These are phyloP conservation scores for Antrozous pallidus DNA, from an alignment of 2,797 vertebrate genomes.

Conservation along the genomic window DNA sequence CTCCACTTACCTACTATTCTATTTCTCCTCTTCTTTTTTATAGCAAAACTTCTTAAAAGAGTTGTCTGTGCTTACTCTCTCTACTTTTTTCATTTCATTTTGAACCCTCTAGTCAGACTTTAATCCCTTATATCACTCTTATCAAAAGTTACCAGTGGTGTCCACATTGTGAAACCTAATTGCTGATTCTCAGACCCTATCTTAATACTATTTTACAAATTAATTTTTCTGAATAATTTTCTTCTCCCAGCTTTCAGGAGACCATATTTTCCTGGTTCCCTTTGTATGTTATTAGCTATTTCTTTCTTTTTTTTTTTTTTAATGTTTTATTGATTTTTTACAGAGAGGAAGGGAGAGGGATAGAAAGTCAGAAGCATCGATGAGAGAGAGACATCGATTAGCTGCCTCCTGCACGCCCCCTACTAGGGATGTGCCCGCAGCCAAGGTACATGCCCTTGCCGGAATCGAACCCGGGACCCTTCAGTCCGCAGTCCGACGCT, in stretches of 20 bases:
- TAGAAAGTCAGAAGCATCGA: too few species aligned
- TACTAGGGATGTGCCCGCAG: too few species aligned
- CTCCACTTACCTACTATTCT: not conserved
- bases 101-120: not conserved
- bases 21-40: not conserved
- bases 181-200: not conserved
- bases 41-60: not conserved
- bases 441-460: too few species aligned
- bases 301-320: not conserved
- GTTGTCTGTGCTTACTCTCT: not conserved
- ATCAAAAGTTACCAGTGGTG: not conserved
- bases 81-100: not conserved
- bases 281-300: not conserved
- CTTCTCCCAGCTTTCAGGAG: not conserved
- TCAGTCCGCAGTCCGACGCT: too few species aligned
- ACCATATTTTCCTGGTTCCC: not conserved
- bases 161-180: not conserved
- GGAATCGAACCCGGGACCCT: too few species aligned
- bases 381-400: too few species aligned
- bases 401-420: too few species aligned
- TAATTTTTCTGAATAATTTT: slow-evolving; percentile 7
- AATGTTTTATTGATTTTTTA: too few species aligned
- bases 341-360: too few species aligned
- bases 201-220: not conserved
- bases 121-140: not conserved